Base-by-base conservation (phyloP, 2,797 vertebrate genomes). In the Tauraco hartlaubi region DNA sequence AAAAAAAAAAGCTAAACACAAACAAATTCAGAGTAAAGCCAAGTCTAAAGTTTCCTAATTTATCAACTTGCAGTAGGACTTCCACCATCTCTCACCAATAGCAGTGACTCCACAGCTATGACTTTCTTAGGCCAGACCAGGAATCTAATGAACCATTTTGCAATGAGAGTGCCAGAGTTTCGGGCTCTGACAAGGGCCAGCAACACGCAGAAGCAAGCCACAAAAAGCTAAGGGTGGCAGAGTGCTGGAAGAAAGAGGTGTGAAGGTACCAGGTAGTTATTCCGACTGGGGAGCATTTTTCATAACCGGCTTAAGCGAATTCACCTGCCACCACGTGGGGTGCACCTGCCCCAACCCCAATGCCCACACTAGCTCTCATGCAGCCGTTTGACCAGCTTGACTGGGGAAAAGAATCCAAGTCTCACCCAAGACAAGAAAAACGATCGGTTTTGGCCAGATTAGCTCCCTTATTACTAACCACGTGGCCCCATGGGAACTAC, bases 401-500 rank as follows among this genome's bases (percentile, higher is more conserved):
- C 1, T 14, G 16, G 13, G 23, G 19, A 51, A 59, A 56, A n/a
- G 18, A 59, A 9, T 23, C 4, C 8, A 72, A 61, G 43, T 44
- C 29, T 58, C 61, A 79, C 6, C 15, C 28, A 61, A n/a, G 28
- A 22, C 28, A 64, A 56, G 48, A 71, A 67, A 89, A 88, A 54
- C 2, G 0, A 48, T 10, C 2, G 0, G 12, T 52, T 68, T 58
- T 58, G 75, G 63, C 10, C 33, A 81, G 25, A 73, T 37, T 12
- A 41, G 19, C 14, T 76, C 58, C n/a, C 21, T 52, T 64, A 39
- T 25, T 80, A 54, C 37, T n/a, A 52, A 29, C 11, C 9, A 52
- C 0, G 0, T 20, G 21, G 63, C 23, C 33, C 59, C 12, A 78
- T 0, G 4, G 44, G 31, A 62, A 46, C 33, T 78, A 9, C 6